Base-by-base conservation (phyloP, 2,888 invertebrate genomes). In the Pecten maximus region DNA sequence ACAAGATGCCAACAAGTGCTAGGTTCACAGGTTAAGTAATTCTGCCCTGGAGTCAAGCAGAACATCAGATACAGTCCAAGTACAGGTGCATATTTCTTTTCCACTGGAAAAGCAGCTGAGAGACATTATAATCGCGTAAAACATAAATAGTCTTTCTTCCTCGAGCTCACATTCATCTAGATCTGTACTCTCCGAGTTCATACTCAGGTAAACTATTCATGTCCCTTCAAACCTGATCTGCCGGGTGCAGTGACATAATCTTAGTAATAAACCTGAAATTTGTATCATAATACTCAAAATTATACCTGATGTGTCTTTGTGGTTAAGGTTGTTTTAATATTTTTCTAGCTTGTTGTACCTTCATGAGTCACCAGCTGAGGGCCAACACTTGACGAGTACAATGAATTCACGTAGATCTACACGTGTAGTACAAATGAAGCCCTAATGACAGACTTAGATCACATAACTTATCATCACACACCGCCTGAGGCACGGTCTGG, bases 401-500 rank as follows among this genome's bases (percentile, higher is more conserved):
- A 74, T 35, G 35, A 74, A 74, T 74, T 74, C 28, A 74, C 74
- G 10, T 74, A 44, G 74, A 35, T 35, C 6, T 60, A 60, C 60
- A 60, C 60, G n/a, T 60, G 60, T 60, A 35, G 74, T 74, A 74
- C 74, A 74, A 74, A 74, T 74, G 74, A 74, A 74, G 28, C 74
- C 60, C 60, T 60, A 23, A 60, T 60, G 60, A 60, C 60, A 19
- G 23, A 23, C 60, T 16, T 19, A 60, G 60, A 60, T 60, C 74
- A 74, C 74, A 74, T 15, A 74, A 74, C 12, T n/a, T n/a, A n/a
- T n/a, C n/a, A 16, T 74, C 35, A 74, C 35, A 28, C 35, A 12
- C 3, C 28, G 35, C 74, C 74, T 16, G 12, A 28, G 74, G 74
- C 74, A 35, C 1, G 15, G 12, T 74, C 74, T 74, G 35, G 74